Evolutionary conservation across 2,888 invertebrate genomes (phyloP), one percentile per base, ranked within the genome.

Genomic region (Hypercompe scribonia): DNA sequence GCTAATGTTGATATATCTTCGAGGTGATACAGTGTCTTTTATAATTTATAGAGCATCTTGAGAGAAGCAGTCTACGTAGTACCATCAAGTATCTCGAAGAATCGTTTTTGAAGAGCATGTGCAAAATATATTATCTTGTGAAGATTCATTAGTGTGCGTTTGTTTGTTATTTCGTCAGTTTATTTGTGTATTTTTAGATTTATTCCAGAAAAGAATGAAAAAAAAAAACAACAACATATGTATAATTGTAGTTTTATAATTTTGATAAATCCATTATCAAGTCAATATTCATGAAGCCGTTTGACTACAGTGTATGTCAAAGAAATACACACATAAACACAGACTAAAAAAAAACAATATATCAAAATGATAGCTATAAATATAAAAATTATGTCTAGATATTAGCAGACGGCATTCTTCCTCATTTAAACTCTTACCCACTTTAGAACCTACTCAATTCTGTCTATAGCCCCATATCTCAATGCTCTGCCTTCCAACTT

Each of bases 401-500:
- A 24, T n/a, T 10, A 54, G n/a, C n/a, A 54, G 0, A 11, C 50
- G 36, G 34, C 3, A 63, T 46, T 46, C 42, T 33, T 58, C 18
- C 15, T 39, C 64, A 54, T 58, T 15, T 33, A 50, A 36, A 61
- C 33, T n/a, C 42, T 33, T 31, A 33, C 2, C 28, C 58, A 39
- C 36, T 68, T 65, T 34, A 34, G 18, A 33, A 61, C n/a, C 63
- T 61, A 66, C 68, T 76, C 68, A 74, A 78, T 72, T 73, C 70
- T 28, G 65, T 71, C 71, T 71, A 67, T 70, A 75, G 65, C 61
- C 73, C 65, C 68, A 72, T 72, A 79, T 78, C 78, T 78, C 63
- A 70, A 54, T 67, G 34, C 61, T 65, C 46, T 67, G 42, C 61
- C 65, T 50, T 36, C 63, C 21, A 64, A 36, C 28, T 73, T 90